Evolutionary conservation across 2,888 invertebrate genomes (phyloP), one percentile per base, ranked within the genome.

Genomic region (Andrena chrysosceles): DNA sequence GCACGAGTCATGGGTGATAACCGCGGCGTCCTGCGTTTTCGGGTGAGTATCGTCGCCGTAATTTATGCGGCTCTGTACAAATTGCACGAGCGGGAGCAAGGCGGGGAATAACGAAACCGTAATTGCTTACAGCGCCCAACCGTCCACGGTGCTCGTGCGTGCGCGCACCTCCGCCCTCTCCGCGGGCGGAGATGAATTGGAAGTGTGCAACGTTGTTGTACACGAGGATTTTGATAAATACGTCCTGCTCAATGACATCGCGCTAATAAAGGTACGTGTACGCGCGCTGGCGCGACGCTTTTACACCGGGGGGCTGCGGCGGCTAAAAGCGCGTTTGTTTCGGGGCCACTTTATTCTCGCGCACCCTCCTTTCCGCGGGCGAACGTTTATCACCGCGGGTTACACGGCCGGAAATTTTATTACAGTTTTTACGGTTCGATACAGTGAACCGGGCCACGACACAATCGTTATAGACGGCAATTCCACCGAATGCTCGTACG

Each of bases 1-100:
- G 60, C 89, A 89, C 83, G 86, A 88, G 33, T 89, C 85, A 26
- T 90, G 88, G 89, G 89, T 90, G 62, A 84, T 93, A 82, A 91
- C 92, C 0, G 90, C 86, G 8, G 92, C 83, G n/a, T 86, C 89
- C 64, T 81, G 89, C 84, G 81, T 87, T 75, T 85, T 86, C 83
- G 52, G 81, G 91, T 62, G 75, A 75, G 85, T 83, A 76, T 56
- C 26, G 3, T 2, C 2, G 29, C 5, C 8, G 54, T 16, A 71
- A 52, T 49, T 48, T 66, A 10, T 26, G 23, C 13, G n/a, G 16
- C 10, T 13, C 64, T 10, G 10, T 29, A 29, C 42, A 60, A 81
- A 80, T 81, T 66, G 59, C 66, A 62, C 54, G 29, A 23, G 20
- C 26, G 56, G n/a, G 10, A 42, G 69, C 66, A n/a, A 26, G 35